Percentiles rank a stretch among this genome's conserved stretches.
These are phyloP conservation scores for Chromobotia macracanthus DNA, from an alignment of 2,797 vertebrate species.

Conservation along the genomic window DNA sequence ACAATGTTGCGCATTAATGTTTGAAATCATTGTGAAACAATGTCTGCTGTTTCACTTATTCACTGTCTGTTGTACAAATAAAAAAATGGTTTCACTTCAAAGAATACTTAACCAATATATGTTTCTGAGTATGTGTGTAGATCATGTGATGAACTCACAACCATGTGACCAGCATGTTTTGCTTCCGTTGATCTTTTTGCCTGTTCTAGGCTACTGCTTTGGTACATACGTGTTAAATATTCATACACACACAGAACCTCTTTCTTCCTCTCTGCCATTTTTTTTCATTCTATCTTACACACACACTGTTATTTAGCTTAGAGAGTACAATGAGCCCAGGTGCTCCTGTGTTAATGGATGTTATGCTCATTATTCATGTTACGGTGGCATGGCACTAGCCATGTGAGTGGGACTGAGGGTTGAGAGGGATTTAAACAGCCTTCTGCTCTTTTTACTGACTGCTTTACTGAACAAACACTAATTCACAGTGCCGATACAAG, in stretches of 20 bases:
- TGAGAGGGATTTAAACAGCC: slow-evolving; percentile 56
- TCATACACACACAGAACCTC: slow-evolving; percentile 34
- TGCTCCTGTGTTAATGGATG: slow-evolving; percentile 57
- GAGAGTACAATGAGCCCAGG: slow-evolving; percentile 53
- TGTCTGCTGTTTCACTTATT: not conserved
- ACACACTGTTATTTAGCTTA: slow-evolving; percentile 29
- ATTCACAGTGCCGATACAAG: slow-evolving; percentile 39
- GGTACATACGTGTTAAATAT: slow-evolving; percentile 47
- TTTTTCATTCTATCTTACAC: slow-evolving; percentile 26
- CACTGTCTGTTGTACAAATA: not conserved
- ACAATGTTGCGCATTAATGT: not conserved
- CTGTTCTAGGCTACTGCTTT: slow-evolving; percentile 20
- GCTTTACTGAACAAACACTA: slow-evolving; percentile 53
- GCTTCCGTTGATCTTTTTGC: slow-evolving; percentile 15
- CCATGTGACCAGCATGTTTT: slow-evolving; percentile 13
- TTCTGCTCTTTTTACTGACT: slow-evolving; percentile 52
- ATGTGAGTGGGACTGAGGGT: slow-evolving; percentile 40
- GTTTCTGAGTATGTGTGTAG: too few species aligned
- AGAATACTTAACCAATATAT: not conserved
- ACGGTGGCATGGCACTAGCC: slow-evolving; percentile 36
- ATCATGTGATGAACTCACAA: not conserved
- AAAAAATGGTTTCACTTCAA: not conserved
- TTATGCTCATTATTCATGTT: slow-evolving; percentile 44
- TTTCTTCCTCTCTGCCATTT: slow-evolving; percentile 7
- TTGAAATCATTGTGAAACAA: not conserved